Evolutionary conservation across 2,113 vertebrate species (phyloP).

Genomic region (Telmatochromis sp.): DNA sequence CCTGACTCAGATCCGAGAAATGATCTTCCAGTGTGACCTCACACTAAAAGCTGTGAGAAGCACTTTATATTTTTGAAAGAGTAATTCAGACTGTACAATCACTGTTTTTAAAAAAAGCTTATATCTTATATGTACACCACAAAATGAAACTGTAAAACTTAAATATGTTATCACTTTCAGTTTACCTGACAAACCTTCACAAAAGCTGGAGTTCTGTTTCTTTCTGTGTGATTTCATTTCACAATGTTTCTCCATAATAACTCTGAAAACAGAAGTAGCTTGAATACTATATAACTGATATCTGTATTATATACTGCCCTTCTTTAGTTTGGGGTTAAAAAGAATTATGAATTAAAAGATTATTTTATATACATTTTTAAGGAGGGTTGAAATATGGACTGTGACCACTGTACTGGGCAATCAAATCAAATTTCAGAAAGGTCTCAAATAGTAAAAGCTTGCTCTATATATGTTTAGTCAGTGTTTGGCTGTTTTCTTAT

Average conservation of each 20-base stretch:
- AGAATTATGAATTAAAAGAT: neutral
- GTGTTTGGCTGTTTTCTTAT: neutral
- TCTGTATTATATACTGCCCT: neutral
- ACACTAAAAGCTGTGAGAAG: slow-evolving; percentile 92
- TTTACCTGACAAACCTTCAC: neutral
- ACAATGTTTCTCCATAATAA: neutral
- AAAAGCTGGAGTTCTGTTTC: neutral
- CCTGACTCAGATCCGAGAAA: slow-evolving; percentile 84
- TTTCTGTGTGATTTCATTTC: neutral
- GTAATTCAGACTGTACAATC: neutral
- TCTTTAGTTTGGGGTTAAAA: neutral
- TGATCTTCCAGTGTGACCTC: slow-evolving; percentile 93
- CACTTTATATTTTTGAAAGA: neutral
- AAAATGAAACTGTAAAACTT: neutral
- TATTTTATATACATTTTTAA: neutral
- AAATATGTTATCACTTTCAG: neutral
- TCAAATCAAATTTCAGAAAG: neutral
- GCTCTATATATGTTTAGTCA: neutral
- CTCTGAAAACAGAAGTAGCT: neutral
- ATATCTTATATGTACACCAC: neutral
- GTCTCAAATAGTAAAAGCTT: neutral
- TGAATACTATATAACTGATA: neutral
- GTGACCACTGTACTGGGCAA: neutral
- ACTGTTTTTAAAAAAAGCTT: rapidly evolving
- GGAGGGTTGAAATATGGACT: neutral